phyloP scores from a whole-genome alignment of 1,140 invertebrate species.

The Drosophila setifemur region DNA sequence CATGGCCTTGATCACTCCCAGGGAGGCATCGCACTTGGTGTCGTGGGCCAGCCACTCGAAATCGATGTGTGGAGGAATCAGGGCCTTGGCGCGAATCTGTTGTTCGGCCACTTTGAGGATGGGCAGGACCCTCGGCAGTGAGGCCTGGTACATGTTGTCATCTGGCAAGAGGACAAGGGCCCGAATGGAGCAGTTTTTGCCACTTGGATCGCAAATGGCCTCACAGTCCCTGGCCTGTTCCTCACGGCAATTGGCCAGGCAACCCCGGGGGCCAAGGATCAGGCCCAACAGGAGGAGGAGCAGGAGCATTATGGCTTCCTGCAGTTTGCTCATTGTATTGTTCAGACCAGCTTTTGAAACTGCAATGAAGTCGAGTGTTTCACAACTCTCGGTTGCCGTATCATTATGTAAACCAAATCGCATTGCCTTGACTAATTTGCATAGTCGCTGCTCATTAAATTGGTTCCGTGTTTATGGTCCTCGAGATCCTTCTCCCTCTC shows the following conservation, averaged over 20 bases:
- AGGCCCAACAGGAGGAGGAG: conserved; percentile 28
- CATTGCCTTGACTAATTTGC: conserved; percentile 35
- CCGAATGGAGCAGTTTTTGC: conserved; percentile 83
- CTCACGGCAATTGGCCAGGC: conserved; percentile 77
- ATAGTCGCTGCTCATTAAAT: not conserved
- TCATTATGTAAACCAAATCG: conserved; percentile 14
- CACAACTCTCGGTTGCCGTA: not conserved
- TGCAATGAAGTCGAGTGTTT: conserved; percentile 20
- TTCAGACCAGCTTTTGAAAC: not conserved
- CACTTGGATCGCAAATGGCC: conserved; percentile 80
- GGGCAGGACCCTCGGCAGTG: conserved; percentile 83
- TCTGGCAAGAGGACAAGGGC: conserved; percentile 84
- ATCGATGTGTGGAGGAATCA: conserved; percentile 84
- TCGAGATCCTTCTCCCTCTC: not conserved
- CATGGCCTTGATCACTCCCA: conserved; percentile 87
- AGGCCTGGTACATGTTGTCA: conserved; percentile 83
- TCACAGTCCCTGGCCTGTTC: conserved; percentile 83
- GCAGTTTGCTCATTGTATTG: conserved; percentile 5
- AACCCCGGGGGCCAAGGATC: not conserved
- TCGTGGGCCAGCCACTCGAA: conserved; percentile 85
- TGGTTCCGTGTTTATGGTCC: not conserved
- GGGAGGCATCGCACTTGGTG: conserved; percentile 87
- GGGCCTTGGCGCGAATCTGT: conserved; percentile 82
- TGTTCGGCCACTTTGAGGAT: conserved; percentile 85
- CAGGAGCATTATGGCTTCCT: not conserved